These are phyloP conservation scores for Tetranychus truncatus DNA, from an alignment of 2,888 invertebrate species.

Conservation along the genomic window DNA sequence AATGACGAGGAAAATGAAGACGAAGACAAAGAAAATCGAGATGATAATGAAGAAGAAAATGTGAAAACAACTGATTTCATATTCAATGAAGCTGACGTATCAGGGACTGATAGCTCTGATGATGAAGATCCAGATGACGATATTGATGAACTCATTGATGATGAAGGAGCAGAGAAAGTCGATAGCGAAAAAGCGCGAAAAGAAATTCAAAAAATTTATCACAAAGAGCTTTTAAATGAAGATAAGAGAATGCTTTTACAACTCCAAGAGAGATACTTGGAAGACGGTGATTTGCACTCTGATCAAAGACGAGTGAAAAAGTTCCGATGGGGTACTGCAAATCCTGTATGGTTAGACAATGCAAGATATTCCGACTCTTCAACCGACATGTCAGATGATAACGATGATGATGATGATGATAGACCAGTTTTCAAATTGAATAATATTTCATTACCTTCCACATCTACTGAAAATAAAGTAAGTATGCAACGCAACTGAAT, in stretches of 20 bases:
- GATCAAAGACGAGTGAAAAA: not conserved
- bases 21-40: not conserved
- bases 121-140: slow-evolving; percentile 12
- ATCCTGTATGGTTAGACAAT: not conserved
- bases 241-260: slow-evolving; percentile 5
- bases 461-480: too few relatives aligned
- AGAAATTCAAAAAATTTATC: not conserved
- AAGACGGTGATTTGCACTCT: slow-evolving; percentile 12
- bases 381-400: not conserved
- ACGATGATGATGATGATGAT: not conserved
- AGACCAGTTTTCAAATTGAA: not conserved
- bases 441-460: not conserved
- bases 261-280: slow-evolving; percentile 9
- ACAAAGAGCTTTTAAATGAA: slow-evolving; percentile 8
- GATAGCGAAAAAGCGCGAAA: not conserved
- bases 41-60: slow-evolving; percentile 4
- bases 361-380: not conserved
- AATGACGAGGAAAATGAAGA: slow-evolving; percentile 6
- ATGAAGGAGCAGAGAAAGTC: slow-evolving; percentile 2
- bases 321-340: slow-evolving; percentile 8
- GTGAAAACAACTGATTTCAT: not conserved
- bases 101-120: not conserved
- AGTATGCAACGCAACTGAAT: too few relatives aligned
- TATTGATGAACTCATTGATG: not conserved
- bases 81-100: slow-evolving; percentile 11